Percentiles rank a stretch among this genome's conserved stretches.
Evolutionary conservation across 1,140 invertebrate genomes (phyloP).

Genomic region (Hypothenemus hampei): DNA sequence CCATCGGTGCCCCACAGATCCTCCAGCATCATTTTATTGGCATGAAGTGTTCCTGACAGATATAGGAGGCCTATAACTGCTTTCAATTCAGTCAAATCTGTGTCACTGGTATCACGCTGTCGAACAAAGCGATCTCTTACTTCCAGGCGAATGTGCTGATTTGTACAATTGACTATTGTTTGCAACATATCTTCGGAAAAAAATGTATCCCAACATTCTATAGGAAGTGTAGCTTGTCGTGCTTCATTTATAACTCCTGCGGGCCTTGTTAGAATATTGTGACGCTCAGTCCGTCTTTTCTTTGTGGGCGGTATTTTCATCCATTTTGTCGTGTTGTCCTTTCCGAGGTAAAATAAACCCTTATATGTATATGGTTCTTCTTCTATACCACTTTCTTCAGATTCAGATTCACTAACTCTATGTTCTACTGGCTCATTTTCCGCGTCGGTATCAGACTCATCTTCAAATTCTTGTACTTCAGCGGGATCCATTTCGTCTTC

Average conservation of each 20-base stretch:
- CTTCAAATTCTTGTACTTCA: too few relatives aligned
- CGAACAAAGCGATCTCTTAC: neutral
- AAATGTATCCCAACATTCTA: neutral
- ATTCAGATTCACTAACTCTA: too few relatives aligned
- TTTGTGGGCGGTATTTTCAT: neutral
- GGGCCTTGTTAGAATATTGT: constrained; percentile 9
- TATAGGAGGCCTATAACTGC: constrained; percentile 15
- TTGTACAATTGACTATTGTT: constrained; percentile 7
- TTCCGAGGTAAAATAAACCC: constrained; percentile 4
- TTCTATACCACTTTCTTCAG: too few relatives aligned
- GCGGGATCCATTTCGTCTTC: too few relatives aligned
- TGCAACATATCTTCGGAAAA: constrained; percentile 1
- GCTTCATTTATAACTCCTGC: constrained; percentile 12
- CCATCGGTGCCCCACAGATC: constrained; percentile 37
- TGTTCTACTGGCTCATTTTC: too few relatives aligned
- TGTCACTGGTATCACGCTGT: neutral
- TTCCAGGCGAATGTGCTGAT: constrained; percentile 1
- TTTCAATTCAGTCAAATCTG: constrained; percentile 11
- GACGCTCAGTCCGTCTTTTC: neutral
- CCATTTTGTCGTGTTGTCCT: constrained; percentile 8
- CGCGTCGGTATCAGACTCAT: too few relatives aligned
- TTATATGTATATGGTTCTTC: too few relatives aligned
- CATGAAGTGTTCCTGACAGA: constrained; percentile 4
- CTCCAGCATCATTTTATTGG: neutral
- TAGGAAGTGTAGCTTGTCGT: neutral